phyloP scores from a whole-genome alignment of 1,140 invertebrate species.

The Ceratoteleas bidentatus region DNA sequence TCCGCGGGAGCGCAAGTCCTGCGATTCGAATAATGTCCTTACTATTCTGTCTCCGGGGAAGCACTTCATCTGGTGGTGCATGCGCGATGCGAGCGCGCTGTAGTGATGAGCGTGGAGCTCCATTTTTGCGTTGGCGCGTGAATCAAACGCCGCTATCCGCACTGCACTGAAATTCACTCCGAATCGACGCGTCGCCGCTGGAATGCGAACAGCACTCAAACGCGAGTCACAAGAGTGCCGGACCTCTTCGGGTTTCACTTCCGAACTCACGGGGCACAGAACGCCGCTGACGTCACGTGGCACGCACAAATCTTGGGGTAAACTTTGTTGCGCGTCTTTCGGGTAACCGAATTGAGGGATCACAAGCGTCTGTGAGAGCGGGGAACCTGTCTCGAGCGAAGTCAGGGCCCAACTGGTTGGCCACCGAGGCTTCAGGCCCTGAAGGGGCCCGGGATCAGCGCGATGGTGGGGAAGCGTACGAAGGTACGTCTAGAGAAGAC shows the following conservation, averaged over 20 bases:
- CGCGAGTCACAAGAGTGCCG: slow-evolving; percentile 19
- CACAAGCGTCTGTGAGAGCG: too few species aligned
- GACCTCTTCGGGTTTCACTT: slow-evolving; percentile 27
- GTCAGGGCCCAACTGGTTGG: slow-evolving; percentile 79
- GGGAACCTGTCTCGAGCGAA: slow-evolving; percentile 75
- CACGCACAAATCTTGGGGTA: slow-evolving; percentile 15
- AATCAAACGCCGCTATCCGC: slow-evolving; percentile 30
- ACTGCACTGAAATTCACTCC: slow-evolving; percentile 26
- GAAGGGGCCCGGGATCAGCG: slow-evolving; percentile 64
- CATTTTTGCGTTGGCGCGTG: slow-evolving; percentile 67
- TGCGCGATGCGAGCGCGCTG: slow-evolving; percentile 74
- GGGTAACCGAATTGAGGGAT: too few species aligned
- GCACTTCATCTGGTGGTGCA: slow-evolving; percentile 80
- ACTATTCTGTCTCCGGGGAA: slow-evolving; percentile 82
- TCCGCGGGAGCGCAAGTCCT: too few species aligned
- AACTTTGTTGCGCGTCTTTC: slow-evolving; percentile 4
- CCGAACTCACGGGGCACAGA: slow-evolving; percentile 8
- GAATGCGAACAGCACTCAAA: slow-evolving; percentile 1
- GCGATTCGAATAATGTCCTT: slow-evolving; percentile 57
- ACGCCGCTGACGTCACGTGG: slow-evolving; percentile 30
- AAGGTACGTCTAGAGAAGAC: slow-evolving; percentile 79
- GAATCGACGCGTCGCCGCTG: background rate
- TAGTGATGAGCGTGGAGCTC: slow-evolving; percentile 78
- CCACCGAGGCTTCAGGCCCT: slow-evolving; percentile 67
- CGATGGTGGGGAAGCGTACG: slow-evolving; percentile 73